Conservation (phyloP, 2,113 vertebrate species). For the Crotalus horridus region DNA sequence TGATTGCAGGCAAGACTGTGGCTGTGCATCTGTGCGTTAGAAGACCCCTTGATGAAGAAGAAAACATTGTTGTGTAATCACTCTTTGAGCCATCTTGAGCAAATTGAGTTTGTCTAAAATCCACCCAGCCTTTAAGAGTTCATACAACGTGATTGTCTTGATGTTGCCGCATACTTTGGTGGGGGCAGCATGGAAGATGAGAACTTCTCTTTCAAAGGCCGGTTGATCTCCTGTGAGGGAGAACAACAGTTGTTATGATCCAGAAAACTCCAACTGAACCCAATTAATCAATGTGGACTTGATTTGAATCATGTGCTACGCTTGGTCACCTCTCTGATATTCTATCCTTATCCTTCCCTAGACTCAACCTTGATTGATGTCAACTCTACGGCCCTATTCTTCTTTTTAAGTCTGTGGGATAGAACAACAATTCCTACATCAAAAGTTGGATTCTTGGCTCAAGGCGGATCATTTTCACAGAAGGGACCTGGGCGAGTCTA, state of each 20-base stretch:
- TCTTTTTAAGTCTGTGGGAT: slow-evolving; percentile 67
- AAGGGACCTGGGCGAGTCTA: slow-evolving; percentile 66
- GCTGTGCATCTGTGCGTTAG: background rate
- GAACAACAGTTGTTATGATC: slow-evolving; percentile 79
- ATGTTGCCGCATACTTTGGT: slow-evolving; percentile 61
- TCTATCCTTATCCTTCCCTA: slow-evolving; percentile 68
- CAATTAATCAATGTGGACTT: slow-evolving; percentile 80
- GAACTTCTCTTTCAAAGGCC: slow-evolving; percentile 74
- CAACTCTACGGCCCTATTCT: slow-evolving; percentile 63
- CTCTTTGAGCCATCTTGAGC: slow-evolving; percentile 67
- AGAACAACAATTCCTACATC: slow-evolving; percentile 80
- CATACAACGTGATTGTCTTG: slow-evolving; percentile 69
- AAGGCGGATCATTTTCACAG: slow-evolving; percentile 82
- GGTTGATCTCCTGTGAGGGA: slow-evolving; percentile 69
- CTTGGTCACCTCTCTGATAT: slow-evolving; percentile 81
- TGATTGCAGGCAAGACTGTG: background rate
- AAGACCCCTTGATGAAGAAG: slow-evolving; percentile 59
- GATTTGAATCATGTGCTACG: slow-evolving; percentile 79
- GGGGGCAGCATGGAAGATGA: slow-evolving; percentile 56
- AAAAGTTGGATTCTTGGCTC: slow-evolving; percentile 71
- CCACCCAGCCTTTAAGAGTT: slow-evolving; percentile 69
- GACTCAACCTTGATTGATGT: slow-evolving; percentile 75
- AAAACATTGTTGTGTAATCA: slow-evolving; percentile 62
- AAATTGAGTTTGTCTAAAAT: slow-evolving; percentile 77
- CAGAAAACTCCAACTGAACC: slow-evolving; percentile 76